Evolutionary conservation across 2,113 vertebrate species (phyloP).

Genomic region (Petroica traversi): DNA sequence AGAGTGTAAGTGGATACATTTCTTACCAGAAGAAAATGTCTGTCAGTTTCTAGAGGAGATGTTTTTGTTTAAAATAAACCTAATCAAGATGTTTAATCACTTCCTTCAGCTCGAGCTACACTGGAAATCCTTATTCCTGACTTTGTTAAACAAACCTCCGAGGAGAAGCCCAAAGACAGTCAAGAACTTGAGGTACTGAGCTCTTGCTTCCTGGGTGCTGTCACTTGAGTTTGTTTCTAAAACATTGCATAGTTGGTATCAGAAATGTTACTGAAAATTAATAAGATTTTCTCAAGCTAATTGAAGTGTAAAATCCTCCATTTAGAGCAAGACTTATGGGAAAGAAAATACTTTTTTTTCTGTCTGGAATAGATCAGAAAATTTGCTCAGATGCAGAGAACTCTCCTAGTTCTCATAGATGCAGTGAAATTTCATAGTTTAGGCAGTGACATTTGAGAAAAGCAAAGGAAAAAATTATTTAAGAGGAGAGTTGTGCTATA

Average conservation of each 20-base stretch:
- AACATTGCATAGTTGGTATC: neutral
- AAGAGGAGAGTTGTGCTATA: neutral
- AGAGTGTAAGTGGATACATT: neutral
- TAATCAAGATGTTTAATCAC: neutral
- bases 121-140: slow-evolving; percentile 99
- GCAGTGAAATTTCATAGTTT: neutral
- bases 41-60: neutral
- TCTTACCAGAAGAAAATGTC: neutral
- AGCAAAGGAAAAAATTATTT: neutral
- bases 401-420: too few relatives aligned
- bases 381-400: neutral
- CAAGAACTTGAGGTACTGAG: slow-evolving; percentile 92
- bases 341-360: neutral
- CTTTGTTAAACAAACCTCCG: slow-evolving; percentile 97
- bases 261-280: neutral
- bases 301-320: neutral
- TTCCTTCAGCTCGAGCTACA: slow-evolving; percentile 89
- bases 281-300: neutral
- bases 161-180: slow-evolving; percentile 94
- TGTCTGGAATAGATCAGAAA: neutral
- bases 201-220: neutral
- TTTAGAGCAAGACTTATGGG: neutral
- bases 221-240: neutral
- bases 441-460: neutral
- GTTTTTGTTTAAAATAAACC: neutral